phyloP scores from a whole-genome alignment of 2,797 vertebrate genomes.

The Synanceia verrucosa region DNA sequence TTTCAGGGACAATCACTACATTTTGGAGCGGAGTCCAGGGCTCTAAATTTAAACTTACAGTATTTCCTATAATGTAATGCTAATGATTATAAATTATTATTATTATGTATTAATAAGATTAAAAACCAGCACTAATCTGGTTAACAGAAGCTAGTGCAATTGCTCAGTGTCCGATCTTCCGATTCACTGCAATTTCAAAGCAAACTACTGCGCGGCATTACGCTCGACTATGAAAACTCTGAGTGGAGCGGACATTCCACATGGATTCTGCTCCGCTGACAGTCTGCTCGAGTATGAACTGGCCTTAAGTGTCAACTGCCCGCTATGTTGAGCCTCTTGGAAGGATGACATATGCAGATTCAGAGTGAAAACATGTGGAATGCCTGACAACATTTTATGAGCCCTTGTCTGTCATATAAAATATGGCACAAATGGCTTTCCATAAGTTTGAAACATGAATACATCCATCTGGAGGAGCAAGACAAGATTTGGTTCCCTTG shows the following conservation, averaged over 20 bases:
- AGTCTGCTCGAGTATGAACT: too few species aligned
- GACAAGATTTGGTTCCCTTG: not conserved
- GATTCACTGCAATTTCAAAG: too few species aligned
- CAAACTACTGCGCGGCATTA: too few species aligned
- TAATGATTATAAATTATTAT: too few species aligned
- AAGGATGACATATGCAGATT: conserved; percentile 1
- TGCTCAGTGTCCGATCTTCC: not conserved
- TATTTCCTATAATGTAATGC: too few species aligned
- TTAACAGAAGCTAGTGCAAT: not conserved
- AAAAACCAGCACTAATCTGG: not conserved
- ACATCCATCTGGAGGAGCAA: not conserved
- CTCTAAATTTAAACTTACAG: too few species aligned
- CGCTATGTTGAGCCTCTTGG: not conserved
- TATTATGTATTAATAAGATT: not conserved
- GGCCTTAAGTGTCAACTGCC: not conserved
- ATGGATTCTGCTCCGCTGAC: too few species aligned
- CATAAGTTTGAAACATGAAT: not conserved
- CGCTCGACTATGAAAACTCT: too few species aligned
- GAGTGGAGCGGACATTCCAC: too few species aligned
- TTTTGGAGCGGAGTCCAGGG: too few species aligned
- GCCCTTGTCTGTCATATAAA: not conserved
- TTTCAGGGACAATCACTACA: too few species aligned
- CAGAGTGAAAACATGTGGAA: not conserved
- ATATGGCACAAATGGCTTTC: not conserved
- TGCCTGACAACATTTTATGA: not conserved